These are phyloP conservation scores for Lucilia cuprina DNA, from an alignment of 1,140 invertebrate species.

Conservation along the genomic window DNA sequence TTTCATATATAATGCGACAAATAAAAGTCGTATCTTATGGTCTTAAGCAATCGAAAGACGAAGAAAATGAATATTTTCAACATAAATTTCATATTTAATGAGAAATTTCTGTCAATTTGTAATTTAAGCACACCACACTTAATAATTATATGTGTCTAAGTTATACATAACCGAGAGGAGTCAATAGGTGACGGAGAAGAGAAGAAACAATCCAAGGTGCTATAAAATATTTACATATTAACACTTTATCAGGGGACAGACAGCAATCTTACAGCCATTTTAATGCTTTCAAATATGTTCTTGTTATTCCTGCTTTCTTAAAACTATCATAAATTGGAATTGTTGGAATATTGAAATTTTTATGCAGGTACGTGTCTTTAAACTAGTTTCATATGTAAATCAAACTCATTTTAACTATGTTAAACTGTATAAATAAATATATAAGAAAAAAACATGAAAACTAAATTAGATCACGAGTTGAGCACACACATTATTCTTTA, in stretches of 20 bases:
- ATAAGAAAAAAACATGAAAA: background rate
- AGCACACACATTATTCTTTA: background rate
- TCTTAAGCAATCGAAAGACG: background rate
- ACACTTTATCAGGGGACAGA: background rate
- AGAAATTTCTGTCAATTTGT: background rate
- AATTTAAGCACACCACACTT: too few relatives aligned
- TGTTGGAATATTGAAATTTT: too few relatives aligned
- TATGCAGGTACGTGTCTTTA: too few relatives aligned
- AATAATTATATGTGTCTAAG: too few relatives aligned
- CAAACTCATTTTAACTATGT: background rate
- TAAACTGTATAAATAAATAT: background rate
- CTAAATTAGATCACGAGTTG: background rate
- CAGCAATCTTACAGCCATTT: background rate
- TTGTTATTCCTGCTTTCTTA: too few relatives aligned
- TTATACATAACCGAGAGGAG: too few relatives aligned
- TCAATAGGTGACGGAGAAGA: too few relatives aligned
- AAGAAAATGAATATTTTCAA: background rate
- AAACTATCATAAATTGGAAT: too few relatives aligned
- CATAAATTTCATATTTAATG: constrained; percentile 6
- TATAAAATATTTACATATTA: background rate
- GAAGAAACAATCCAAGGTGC: background rate
- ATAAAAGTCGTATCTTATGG: background rate
- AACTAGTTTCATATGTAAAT: background rate
- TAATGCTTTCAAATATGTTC: too few relatives aligned
- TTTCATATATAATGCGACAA: background rate